Evolutionary conservation across 2,113 vertebrate species (phyloP).

Genomic region (Marmota monax): DNA sequence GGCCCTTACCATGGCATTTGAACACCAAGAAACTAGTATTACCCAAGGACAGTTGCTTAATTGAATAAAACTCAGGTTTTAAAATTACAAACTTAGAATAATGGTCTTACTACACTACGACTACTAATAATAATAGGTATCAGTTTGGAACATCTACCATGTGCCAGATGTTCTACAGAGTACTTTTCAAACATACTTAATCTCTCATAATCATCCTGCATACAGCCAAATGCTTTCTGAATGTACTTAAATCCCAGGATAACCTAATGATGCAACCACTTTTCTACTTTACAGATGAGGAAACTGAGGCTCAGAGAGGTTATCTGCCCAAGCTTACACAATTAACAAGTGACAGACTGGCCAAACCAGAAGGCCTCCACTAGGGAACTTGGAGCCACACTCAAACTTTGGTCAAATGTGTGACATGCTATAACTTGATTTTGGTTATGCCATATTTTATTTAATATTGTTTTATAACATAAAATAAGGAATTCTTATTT

Average conservation of each 20-base stretch:
- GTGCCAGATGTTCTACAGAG: background rate
- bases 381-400: background rate
- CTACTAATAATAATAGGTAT: background rate
- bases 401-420: background rate
- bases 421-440: constrained; percentile 17
- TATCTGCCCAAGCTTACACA: background rate
- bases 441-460: constrained; percentile 35
- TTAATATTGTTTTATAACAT: constrained; percentile 12
- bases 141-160: background rate
- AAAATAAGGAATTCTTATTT: background rate
- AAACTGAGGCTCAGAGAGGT: background rate
- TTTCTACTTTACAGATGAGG: background rate
- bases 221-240: background rate
- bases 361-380: background rate
- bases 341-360: background rate
- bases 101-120: background rate
- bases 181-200: background rate
- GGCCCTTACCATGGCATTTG: background rate
- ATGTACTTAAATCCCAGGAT: background rate
- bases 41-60: background rate
- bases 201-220: background rate
- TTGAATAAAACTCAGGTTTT: background rate
- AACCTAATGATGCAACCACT: background rate
- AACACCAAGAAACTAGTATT: background rate
- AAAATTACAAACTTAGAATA: background rate